Evolutionary conservation across 2,797 vertebrate species (phyloP).

Genomic region (Hylomyscus alleni): DNA sequence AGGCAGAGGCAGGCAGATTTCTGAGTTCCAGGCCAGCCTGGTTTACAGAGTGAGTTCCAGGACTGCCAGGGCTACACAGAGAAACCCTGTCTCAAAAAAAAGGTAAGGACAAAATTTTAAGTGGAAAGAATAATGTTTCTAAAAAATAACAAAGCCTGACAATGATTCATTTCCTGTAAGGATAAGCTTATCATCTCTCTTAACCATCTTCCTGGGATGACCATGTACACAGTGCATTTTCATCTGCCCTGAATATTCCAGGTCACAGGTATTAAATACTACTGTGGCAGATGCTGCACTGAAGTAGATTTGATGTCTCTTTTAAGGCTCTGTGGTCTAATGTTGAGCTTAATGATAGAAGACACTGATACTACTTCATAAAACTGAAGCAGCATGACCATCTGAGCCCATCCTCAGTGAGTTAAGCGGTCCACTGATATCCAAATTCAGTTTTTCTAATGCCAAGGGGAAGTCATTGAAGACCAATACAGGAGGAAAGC

Average conservation of each 20-base stretch:
- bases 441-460: constrained; percentile 6
- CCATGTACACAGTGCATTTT: neutral
- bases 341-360: neutral
- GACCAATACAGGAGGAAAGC: constrained; percentile 15
- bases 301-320: constrained; percentile 30
- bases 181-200: neutral
- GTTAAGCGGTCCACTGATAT: neutral
- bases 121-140: neutral
- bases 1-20: too few relatives aligned
- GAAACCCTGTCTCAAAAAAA: too few relatives aligned
- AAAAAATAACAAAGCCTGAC: neutral
- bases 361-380: neutral
- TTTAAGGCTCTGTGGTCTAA: constrained; percentile 44
- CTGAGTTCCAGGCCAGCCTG: too few relatives aligned
- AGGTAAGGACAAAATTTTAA: neutral
- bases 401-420: fast-evolving
- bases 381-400: neutral
- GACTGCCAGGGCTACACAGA: too few relatives aligned
- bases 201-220: neutral
- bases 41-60: too few relatives aligned
- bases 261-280: neutral
- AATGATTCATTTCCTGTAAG: neutral
- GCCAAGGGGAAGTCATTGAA: constrained; percentile 31
- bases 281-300: neutral
- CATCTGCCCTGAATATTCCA: constrained; percentile 33